These are phyloP conservation scores for Molanna angustata DNA, from an alignment of 2,888 invertebrate species.

Conservation along the genomic window DNA sequence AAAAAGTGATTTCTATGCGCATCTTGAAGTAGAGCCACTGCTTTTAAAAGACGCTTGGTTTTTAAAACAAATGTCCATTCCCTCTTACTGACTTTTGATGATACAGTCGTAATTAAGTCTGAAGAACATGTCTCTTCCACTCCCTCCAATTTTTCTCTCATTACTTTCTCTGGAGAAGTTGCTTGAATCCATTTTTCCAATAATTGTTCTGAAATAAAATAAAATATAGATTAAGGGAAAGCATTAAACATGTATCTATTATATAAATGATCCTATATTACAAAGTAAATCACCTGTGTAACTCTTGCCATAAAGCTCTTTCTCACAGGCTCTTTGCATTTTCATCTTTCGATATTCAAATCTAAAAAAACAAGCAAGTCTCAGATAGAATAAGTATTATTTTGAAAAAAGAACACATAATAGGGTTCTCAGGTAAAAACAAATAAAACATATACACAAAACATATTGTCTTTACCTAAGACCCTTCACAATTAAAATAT, in stretches of 20 bases:
- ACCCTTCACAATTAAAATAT: background rate
- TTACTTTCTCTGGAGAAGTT: conserved; percentile 59
- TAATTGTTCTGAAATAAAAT: conserved; percentile 53
- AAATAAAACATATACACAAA: no score
- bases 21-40: conserved; percentile 67
- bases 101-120: conserved; percentile 59
- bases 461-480: no score
- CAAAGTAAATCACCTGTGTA: conserved; percentile 38
- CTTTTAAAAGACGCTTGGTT: conserved; percentile 53
- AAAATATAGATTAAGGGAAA: background rate
- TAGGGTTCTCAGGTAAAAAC: no score
- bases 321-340: conserved; percentile 62
- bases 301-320: conserved; percentile 62
- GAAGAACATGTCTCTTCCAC: conserved; percentile 58
- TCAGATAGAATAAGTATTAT: no score
- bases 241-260: no score
- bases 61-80: conserved; percentile 61
- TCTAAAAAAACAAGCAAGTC: conserved; percentile 24
- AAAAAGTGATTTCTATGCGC: conserved; percentile 66
- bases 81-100: conserved; percentile 59
- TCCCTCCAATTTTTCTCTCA: conserved; percentile 59
- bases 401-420: no score
- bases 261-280: conserved; percentile 7
- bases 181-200: conserved; percentile 63
- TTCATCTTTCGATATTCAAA: conserved; percentile 66